Evolutionary conservation across 1,140 invertebrate species (phyloP).

Genomic region (Cherax destructor): DNA sequence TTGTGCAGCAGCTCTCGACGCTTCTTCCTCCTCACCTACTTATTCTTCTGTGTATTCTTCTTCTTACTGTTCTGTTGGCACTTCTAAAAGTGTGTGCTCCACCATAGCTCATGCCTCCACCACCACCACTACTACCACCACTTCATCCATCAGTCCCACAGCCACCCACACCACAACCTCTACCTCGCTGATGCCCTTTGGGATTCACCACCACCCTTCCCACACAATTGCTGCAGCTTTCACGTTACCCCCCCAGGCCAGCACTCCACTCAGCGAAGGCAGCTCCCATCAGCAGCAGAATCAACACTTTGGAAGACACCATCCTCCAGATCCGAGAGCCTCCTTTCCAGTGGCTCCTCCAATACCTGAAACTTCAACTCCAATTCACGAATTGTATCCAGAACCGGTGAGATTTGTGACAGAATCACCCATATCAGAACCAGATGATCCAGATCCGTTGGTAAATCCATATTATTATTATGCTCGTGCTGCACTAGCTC

Average conservation of each 20-base stretch:
- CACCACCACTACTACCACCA: conserved; percentile 34
- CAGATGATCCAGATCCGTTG: conserved; percentile 64
- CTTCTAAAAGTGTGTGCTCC: conserved; percentile 36
- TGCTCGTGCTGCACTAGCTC: conserved; percentile 65
- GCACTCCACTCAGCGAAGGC: conserved; percentile 64
- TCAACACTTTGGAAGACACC: not conserved
- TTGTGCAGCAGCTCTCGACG: conserved; percentile 43
- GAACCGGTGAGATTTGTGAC: conserved; percentile 62
- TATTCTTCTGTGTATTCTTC: conserved; percentile 40
- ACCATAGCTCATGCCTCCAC: conserved; percentile 59
- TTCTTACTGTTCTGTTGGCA: conserved; percentile 32
- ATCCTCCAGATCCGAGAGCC: conserved; percentile 13
- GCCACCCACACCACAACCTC: conserved; percentile 52
- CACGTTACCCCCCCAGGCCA: conserved; percentile 62
- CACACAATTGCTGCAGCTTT: conserved; percentile 56
- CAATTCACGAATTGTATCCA: conserved; percentile 57
- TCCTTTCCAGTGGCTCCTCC: conserved; percentile 27
- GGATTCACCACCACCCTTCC: conserved; percentile 25
- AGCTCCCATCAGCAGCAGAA: conserved; percentile 12
- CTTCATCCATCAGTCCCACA: conserved; percentile 22
- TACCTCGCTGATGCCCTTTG: conserved; percentile 33
- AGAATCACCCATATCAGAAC: conserved; percentile 64
- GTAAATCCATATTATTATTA: conserved; percentile 71
- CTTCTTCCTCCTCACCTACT: conserved; percentile 45
- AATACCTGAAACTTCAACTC: conserved; percentile 59